Conservation (phyloP, 2,797 vertebrate genomes). For the Brachymystax lenok region DNA sequence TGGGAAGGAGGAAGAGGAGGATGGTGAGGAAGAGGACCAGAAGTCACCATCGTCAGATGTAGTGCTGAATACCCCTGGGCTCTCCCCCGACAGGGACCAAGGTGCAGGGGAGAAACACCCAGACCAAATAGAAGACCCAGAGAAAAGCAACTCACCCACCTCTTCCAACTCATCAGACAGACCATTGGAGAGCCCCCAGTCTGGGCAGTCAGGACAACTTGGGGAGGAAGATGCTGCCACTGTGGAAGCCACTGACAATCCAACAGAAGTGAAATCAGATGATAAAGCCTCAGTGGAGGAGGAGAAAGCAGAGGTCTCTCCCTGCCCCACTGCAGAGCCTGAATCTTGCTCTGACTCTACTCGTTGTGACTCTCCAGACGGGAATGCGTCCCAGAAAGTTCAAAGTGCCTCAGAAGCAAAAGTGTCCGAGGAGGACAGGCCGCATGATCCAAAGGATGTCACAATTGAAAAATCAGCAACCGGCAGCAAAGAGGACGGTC, state of each 20-base stretch:
- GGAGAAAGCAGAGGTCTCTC: neutral
- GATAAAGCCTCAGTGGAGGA: conserved; percentile 22
- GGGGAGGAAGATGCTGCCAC: conserved; percentile 28
- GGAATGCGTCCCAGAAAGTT: conserved; percentile 19
- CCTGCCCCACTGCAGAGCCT: neutral
- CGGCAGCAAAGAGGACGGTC: conserved; percentile 23
- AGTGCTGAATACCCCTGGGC: conserved; percentile 39
- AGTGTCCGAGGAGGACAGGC: conserved; percentile 1
- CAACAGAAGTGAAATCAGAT: conserved; percentile 18
- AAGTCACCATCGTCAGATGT: conserved; percentile 35
- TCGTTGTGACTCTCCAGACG: conserved; percentile 13
- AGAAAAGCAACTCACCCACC: conserved; percentile 16
- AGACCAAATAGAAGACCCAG: conserved; percentile 34
- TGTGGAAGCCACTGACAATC: conserved; percentile 41
- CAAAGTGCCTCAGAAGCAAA: conserved; percentile 23
- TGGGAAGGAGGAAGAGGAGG: neutral
- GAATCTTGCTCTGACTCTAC: conserved; percentile 28
- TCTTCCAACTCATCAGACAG: conserved; percentile 25
- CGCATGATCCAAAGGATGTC: neutral
- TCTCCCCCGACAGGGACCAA: conserved; percentile 23
- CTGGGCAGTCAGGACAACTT: conserved; percentile 32
- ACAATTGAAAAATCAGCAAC: conserved; percentile 19
- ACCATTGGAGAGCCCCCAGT: conserved; percentile 32
- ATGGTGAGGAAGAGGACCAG: conserved; percentile 16
- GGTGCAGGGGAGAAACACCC: conserved; percentile 32